phyloP scores from a whole-genome alignment of 2,113 vertebrate genomes.

The Microcebus murinus region DNA sequence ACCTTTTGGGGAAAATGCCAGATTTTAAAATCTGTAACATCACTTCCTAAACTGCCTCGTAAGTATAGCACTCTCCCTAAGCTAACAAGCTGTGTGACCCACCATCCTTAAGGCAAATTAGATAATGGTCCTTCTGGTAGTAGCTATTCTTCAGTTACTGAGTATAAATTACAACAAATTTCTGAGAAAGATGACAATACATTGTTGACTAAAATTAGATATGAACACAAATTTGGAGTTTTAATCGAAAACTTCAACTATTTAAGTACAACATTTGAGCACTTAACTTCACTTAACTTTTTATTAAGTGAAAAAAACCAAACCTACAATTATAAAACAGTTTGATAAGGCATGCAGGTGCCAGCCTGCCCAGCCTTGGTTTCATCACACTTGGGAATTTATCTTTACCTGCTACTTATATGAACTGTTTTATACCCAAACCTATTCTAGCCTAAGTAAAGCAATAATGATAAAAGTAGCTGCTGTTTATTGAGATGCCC shows the following conservation, averaged over 20 bases:
- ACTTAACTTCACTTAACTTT: not conserved
- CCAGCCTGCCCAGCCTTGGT: not conserved
- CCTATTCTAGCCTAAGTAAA: not conserved
- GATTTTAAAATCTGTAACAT: not conserved
- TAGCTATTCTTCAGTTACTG: not conserved
- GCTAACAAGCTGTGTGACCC: not conserved
- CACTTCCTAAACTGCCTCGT: not conserved
- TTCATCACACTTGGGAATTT: not conserved
- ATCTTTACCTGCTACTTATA: not conserved
- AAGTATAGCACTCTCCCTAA: not conserved
- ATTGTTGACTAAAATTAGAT: slow-evolving; percentile 28
- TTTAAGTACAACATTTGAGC: not conserved
- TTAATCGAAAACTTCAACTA: not conserved
- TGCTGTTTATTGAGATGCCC: not conserved
- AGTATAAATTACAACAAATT: not conserved
- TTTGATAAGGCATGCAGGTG: not conserved
- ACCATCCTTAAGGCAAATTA: not conserved
- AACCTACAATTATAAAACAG: not conserved
- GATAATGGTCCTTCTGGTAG: not conserved
- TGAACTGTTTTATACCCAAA: not conserved
- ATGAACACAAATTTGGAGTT: not conserved
- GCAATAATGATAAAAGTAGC: not conserved
- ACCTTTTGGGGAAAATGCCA: not conserved
- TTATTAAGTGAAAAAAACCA: not conserved
- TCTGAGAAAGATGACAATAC: not conserved